Evolutionary conservation across 2,888 invertebrate genomes (phyloP), one percentile per base, ranked within the genome.

Genomic region (Petrolisthes cinctipes): DNA sequence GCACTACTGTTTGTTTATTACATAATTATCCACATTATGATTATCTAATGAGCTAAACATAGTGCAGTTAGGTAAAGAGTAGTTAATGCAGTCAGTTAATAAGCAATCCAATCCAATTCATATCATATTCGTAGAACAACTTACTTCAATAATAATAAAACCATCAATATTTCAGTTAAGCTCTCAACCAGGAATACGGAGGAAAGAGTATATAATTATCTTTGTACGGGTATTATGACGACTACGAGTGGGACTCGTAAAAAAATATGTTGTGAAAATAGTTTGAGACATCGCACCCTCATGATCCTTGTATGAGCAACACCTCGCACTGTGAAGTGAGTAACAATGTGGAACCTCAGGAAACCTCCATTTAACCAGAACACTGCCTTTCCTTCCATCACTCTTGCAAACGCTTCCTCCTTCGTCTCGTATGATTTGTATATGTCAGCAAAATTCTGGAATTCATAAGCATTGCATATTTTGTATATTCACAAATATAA

Each of bases 401-500:
- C 86, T n/a, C 75, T 5, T 9, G 57, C n/a, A 51, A 82, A 82
- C 7, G 81, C 54, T 11, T 73, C 56, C n/a, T 85, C 80, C 14
- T 51, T 53, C 14, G 68, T 54, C 23, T 71, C 23, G 71, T 80
- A 56, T 0, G 23, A 23, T 14, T 56, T 7, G 56, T 80, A 85
- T 0, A 17, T 51, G 68, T 71, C 68, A 53, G 80, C 56, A n/a
- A 85, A 7, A 5, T 53, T 56, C 85, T 85, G 37, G 23, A 20
- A n/a, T 11, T 81, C 20, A 5, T 37, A 9, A 66, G 57, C 57
- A 61, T 81, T 23, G 20, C 56, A 23, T 20, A 23, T 23, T 81
- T 61, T 61, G 51, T 81, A 81, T 81, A 81, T 81, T 23, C 61
- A 61, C 61, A 81, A 61, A 61, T 57, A 23, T 81, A 81, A 61